These are phyloP conservation scores for Porites lobata DNA, from an alignment of 92 coral and sea anemone genomes.

Conservation along the genomic window DNA sequence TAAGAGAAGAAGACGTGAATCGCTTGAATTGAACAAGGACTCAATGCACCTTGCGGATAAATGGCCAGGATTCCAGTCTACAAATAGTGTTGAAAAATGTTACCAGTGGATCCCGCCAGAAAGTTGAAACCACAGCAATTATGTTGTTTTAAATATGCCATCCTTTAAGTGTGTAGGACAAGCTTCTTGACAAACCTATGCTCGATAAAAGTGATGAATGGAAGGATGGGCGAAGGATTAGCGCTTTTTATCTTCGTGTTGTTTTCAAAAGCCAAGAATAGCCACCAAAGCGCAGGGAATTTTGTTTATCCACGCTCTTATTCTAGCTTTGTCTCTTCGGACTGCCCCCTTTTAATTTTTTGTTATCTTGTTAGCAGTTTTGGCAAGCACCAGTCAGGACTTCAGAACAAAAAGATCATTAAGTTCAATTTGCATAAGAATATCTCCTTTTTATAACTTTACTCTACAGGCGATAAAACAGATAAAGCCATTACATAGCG, in stretches of 20 bases:
- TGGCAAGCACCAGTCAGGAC: neutral
- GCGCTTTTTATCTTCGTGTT: neutral
- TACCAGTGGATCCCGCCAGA: no score
- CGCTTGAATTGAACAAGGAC: neutral
- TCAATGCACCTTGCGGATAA: no score
- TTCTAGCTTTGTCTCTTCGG: neutral
- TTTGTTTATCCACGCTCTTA: neutral
- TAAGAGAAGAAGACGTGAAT: neutral
- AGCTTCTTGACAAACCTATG: neutral
- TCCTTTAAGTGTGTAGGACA: no score
- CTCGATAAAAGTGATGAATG: neutral
- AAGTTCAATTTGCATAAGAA: slow-evolving; percentile 4
- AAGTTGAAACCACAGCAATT: no score
- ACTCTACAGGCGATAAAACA: neutral
- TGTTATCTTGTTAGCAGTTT: neutral
- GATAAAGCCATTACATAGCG: neutral
- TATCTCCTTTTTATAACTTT: neutral
- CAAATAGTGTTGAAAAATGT: no score
- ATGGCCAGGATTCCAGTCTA: no score
- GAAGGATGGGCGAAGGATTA: neutral
- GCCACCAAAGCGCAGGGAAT: neutral
- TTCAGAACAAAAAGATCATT: neutral
- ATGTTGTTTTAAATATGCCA: no score
- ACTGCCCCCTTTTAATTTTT: neutral
- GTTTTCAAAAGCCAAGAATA: slow-evolving; percentile 8